Evolutionary conservation across 2,888 invertebrate genomes (phyloP).

Genomic region (Epiblema foenella): DNA sequence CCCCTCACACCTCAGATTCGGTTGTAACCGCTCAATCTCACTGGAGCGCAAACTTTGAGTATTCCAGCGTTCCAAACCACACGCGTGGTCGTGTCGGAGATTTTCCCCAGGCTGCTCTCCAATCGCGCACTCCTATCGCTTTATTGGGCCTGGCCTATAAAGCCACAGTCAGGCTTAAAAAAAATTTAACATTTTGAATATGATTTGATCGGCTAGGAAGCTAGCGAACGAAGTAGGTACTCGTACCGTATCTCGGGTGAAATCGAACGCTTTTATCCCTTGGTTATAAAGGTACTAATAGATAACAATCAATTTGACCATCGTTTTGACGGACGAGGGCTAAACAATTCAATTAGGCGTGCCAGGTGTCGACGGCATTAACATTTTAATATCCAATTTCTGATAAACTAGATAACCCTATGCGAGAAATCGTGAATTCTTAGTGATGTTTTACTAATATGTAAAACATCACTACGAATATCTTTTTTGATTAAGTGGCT

Average conservation of each 20-base stretch:
- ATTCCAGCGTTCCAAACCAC: too few species aligned
- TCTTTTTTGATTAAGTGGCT: too few species aligned
- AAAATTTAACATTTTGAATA: too few species aligned
- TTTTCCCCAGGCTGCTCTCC: too few species aligned
- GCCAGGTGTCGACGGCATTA: conserved; percentile 73
- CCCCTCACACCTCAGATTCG: too few species aligned
- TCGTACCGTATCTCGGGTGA: conserved; percentile 10
- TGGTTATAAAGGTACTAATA: conserved; percentile 40
- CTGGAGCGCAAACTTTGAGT: too few species aligned
- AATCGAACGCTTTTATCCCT: conserved; percentile 10
- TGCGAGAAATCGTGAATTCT: conserved; percentile 54
- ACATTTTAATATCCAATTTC: conserved; percentile 72
- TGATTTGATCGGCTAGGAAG: background rate
- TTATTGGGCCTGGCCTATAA: too few species aligned
- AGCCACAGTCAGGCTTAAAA: too few species aligned
- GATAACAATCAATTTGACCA: conserved; percentile 78
- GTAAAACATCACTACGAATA: background rate
- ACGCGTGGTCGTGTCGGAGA: too few species aligned
- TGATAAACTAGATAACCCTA: conserved; percentile 56
- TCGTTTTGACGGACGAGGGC: conserved; percentile 78
- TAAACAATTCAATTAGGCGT: conserved; percentile 82
- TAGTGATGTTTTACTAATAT: conserved; percentile 57
- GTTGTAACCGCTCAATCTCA: too few species aligned
- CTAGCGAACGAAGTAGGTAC: background rate
- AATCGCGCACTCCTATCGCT: too few species aligned